Evolutionary conservation across 30 jellyfish, hydroid and myxozoan species (phyloP).

Genomic region (Aurelia aurita): DNA sequence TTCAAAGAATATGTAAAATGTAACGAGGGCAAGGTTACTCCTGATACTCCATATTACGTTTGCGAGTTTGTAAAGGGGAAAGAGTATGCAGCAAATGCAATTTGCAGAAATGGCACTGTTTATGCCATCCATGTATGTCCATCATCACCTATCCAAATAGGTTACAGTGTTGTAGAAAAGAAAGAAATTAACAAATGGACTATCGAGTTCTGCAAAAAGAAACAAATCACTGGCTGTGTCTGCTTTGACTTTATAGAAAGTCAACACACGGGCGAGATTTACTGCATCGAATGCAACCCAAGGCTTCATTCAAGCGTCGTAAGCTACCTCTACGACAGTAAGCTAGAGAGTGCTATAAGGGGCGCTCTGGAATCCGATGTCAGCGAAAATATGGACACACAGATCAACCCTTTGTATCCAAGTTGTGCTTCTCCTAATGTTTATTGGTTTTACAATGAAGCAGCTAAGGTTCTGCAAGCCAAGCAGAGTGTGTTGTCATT

Average conservation of each 20-base stretch:
- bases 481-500: not conserved
- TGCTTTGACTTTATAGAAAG: constrained; percentile 27
- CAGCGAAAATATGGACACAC: not conserved
- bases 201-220: constrained; percentile 6
- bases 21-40: not conserved
- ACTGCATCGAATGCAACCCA: constrained; percentile 45
- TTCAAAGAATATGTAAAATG: not conserved
- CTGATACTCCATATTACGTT: constrained; percentile 17
- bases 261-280: not conserved
- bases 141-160: not conserved
- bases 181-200: not conserved
- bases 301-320: constrained; percentile 19
- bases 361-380: not conserved
- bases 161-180: not conserved
- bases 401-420: not conserved
- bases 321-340: not conserved
- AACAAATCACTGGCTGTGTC: not conserved
- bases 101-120: not conserved
- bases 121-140: not conserved
- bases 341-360: not conserved
- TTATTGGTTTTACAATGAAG: constrained; percentile 7
- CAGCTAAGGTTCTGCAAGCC: not conserved
- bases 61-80: constrained; percentile 13
- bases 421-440: not conserved
- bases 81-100: constrained; percentile 8